Evolutionary conservation across 1,140 invertebrate species (phyloP).

Genomic region (Cydia strobilella): DNA sequence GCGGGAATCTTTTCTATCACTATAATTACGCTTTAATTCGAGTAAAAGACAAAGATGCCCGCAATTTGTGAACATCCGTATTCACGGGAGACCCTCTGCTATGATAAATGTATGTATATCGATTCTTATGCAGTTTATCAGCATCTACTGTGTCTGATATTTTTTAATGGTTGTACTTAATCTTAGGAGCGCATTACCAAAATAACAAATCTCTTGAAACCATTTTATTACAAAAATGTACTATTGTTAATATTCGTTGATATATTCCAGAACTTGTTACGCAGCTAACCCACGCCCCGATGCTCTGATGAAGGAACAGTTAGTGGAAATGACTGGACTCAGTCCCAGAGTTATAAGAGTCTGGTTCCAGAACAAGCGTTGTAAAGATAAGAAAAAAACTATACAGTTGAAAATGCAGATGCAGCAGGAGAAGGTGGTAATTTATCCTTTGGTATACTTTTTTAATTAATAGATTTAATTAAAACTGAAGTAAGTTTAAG

Average conservation of each 20-base stretch:
- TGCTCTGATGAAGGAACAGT: slow-evolving; percentile 99
- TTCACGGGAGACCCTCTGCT: too few relatives aligned
- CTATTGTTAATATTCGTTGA: too few relatives aligned
- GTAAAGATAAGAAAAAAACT: slow-evolving; percentile 99
- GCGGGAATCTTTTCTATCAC: too few relatives aligned
- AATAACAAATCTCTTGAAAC: not conserved
- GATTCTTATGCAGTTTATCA: too few relatives aligned
- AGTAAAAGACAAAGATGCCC: too few relatives aligned
- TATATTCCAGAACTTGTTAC: slow-evolving; percentile 88
- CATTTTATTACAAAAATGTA: slow-evolving; percentile 7
- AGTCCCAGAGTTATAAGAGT: slow-evolving; percentile 97
- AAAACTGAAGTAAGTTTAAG: not conserved
- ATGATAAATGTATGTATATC: too few relatives aligned
- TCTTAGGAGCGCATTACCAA: too few relatives aligned
- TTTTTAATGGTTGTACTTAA: too few relatives aligned
- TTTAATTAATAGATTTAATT: slow-evolving; percentile 8
- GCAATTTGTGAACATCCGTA: too few relatives aligned
- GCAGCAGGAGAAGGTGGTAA: slow-evolving; percentile 95
- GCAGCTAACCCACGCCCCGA: slow-evolving; percentile 98
- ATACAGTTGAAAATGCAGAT: slow-evolving; percentile 98
- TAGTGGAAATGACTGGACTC: slow-evolving; percentile 99
- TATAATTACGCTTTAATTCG: too few relatives aligned
- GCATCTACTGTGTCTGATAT: too few relatives aligned
- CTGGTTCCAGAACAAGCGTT: slow-evolving; percentile 99
- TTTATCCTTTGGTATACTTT: slow-evolving; percentile 41